Conservation (phyloP, 2,797 vertebrate species). For the Anguilla obscura region DNA sequence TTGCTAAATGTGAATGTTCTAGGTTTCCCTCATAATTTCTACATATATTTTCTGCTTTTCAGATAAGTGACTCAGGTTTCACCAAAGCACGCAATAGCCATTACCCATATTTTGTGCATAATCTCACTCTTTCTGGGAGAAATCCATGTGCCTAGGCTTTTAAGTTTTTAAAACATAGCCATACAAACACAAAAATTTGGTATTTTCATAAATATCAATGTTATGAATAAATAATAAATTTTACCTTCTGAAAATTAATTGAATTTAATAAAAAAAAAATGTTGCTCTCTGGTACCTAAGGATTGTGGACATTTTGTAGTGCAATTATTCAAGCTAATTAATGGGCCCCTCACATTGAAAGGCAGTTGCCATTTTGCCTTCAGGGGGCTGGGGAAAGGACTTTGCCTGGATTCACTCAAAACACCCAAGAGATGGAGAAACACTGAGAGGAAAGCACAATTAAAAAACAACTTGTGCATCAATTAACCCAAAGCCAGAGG, state of each 20-base stretch:
- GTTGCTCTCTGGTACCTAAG: not conserved
- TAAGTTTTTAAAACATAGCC: constrained; percentile 25
- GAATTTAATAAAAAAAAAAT: not conserved
- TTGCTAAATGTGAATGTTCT: not conserved
- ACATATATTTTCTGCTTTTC: not conserved
- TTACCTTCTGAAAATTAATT: not conserved
- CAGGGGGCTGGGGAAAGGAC: not conserved
- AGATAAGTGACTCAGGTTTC: constrained; percentile 22
- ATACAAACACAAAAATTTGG: constrained; percentile 11
- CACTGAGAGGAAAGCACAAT: not conserved
- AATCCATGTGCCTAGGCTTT: constrained; percentile 37
- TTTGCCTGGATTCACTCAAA: constrained; percentile 17
- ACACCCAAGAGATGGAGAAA: not conserved
- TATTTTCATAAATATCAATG: no score
- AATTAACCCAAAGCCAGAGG: constrained; percentile 31
- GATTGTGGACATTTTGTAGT: not conserved
- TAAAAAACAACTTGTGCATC: constrained; percentile 22
- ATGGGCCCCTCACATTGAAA: not conserved
- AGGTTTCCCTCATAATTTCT: not conserved
- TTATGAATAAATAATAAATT: not conserved
- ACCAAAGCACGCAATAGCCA: constrained; percentile 36
- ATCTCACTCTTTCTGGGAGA: constrained; percentile 33
- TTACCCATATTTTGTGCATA: constrained; percentile 37
- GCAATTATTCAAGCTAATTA: constrained; percentile 11
- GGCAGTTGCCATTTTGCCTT: not conserved